Evolutionary conservation across 92 coral and sea anemone species (phyloP).

Genomic region (Porites evermanni): DNA sequence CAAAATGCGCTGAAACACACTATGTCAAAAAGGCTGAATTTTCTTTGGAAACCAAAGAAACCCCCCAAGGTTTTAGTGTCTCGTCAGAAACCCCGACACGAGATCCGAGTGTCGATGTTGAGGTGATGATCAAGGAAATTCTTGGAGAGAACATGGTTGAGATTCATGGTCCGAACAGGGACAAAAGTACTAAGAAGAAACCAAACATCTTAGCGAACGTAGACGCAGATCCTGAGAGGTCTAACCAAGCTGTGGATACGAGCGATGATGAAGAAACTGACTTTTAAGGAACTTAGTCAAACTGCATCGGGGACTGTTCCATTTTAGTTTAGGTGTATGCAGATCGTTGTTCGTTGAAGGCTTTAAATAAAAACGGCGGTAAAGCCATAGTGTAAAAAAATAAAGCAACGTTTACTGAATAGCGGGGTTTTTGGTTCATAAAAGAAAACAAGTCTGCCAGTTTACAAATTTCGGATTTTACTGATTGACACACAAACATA

Average conservation of each 20-base stretch:
- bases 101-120: not conserved
- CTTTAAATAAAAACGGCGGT: too few species aligned
- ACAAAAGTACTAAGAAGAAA: not conserved
- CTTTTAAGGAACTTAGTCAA: not conserved
- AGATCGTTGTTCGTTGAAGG: not conserved
- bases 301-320: not conserved
- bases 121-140: not conserved
- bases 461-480: too few species aligned
- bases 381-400: too few species aligned
- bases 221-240: not conserved
- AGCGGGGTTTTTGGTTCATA: too few species aligned
- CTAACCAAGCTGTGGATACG: not conserved
- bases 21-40: not conserved
- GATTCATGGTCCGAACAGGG: not conserved
- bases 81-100: not conserved
- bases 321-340: not conserved
- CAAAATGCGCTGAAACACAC: not conserved
- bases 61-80: not conserved
- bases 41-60: not conserved
- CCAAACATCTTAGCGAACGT: not conserved
- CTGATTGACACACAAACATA: too few species aligned
- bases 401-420: too few species aligned
- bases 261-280: not conserved
- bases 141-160: not conserved
- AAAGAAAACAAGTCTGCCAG: too few species aligned